phyloP scores from a whole-genome alignment of 2,888 invertebrate genomes.

The Sericinus montela region DNA sequence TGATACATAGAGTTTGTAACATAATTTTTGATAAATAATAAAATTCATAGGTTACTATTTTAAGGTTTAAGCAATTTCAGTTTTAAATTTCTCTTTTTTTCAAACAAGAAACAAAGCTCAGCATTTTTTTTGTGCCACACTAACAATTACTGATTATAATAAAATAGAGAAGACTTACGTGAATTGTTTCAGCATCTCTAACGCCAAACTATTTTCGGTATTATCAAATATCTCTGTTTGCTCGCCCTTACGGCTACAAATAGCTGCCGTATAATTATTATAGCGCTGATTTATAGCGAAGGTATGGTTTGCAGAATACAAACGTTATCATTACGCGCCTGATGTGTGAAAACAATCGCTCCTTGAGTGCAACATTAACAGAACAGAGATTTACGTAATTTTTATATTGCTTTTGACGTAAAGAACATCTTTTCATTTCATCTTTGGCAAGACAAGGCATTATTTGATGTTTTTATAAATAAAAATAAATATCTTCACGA shows the following conservation, averaged over 20 bases:
- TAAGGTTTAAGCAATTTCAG: too few relatives aligned
- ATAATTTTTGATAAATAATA: too few relatives aligned
- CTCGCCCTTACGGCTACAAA: constrained; percentile 59
- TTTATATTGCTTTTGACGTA: background rate
- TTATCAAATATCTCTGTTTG: constrained; percentile 50
- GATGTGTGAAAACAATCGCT: constrained; percentile 25
- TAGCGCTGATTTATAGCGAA: constrained; percentile 63
- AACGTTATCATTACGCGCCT: constrained; percentile 49
- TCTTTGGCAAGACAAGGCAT: too few relatives aligned
- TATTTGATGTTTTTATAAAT: too few relatives aligned
- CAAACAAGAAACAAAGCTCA: constrained; percentile 5
- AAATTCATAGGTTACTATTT: too few relatives aligned
- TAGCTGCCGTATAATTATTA: constrained; percentile 69
- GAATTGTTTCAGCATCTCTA: constrained; percentile 26
- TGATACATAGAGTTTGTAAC: too few relatives aligned
- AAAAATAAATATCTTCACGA: too few relatives aligned
- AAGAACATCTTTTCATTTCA: too few relatives aligned
- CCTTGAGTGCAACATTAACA: constrained; percentile 6
- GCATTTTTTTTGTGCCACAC: constrained; percentile 28
- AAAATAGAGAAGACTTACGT: constrained; percentile 25
- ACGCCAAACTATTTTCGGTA: constrained; percentile 23
- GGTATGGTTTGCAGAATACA: constrained; percentile 68
- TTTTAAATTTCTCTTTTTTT: too few relatives aligned
- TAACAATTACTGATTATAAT: constrained; percentile 30
- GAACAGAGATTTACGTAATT: background rate